A percentile compares a stretch with the other conserved stretches of the same genome.
These are phyloP conservation scores for Gadus macrocephalus DNA, from an alignment of 2,113 vertebrate species.

Conservation along the genomic window DNA sequence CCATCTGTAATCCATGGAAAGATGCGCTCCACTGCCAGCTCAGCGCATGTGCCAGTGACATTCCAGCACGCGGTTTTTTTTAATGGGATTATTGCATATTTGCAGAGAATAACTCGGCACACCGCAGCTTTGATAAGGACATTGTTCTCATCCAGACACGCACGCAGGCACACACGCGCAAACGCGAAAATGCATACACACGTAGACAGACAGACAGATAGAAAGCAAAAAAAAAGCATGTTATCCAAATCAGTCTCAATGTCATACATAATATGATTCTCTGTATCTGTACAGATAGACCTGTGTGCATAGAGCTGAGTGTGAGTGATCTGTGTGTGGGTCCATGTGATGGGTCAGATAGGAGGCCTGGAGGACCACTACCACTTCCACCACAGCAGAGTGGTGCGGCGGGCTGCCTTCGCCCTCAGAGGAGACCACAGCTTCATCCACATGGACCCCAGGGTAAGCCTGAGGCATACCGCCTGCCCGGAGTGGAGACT, in stretches of 20 bases:
- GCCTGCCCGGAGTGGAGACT: too few species aligned
- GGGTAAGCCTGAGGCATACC: conserved; percentile 64
- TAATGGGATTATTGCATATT: too few species aligned
- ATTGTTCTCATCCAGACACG: too few species aligned
- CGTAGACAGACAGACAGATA: neutral
- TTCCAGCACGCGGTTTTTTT: conserved; percentile 22
- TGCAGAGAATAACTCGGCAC: too few species aligned
- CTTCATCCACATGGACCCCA: conserved; percentile 89
- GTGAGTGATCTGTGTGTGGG: conserved; percentile 7
- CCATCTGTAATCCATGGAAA: too few species aligned
- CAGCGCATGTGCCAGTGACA: conserved; percentile 35
- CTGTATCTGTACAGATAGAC: too few species aligned
- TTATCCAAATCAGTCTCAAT: too few species aligned
- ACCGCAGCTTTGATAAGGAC: too few species aligned
- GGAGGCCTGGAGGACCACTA: conserved; percentile 87
- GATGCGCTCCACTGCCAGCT: conserved; percentile 24
- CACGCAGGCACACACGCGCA: neutral
- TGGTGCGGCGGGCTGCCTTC: conserved; percentile 80
- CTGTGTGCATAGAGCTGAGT: neutral
- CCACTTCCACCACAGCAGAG: conserved; percentile 89
- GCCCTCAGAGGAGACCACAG: conserved; percentile 79
- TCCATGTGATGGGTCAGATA: conserved; percentile 73
- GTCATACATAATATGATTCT: too few species aligned
- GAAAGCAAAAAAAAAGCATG: neutral
- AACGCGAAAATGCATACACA: neutral